A percentile compares a stretch with the other conserved stretches of the same genome.
Conservation (phyloP, 1,140 invertebrate genomes). For the Ostrea denselamellosa region DNA sequence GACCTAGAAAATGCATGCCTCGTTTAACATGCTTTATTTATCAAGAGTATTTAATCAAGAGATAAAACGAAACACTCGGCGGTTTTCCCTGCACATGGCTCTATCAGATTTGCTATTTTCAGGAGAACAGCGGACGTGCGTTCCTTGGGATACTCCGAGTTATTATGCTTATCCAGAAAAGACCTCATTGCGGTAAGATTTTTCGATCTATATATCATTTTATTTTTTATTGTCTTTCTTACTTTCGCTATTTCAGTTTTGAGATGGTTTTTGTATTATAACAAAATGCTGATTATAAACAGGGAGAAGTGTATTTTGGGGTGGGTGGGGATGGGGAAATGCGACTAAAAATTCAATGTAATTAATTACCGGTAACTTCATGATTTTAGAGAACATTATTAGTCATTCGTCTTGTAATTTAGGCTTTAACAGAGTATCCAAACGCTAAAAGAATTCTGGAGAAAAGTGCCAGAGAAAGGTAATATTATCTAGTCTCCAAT, state of each 20-base stretch:
- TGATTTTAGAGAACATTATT: too few species aligned
- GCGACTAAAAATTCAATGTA: too few species aligned
- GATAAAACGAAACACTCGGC: neutral
- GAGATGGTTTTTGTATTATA: too few species aligned
- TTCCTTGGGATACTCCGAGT: constrained; percentile 95
- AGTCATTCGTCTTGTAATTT: constrained; percentile 25
- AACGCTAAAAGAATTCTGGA: constrained; percentile 70
- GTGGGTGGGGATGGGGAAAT: too few species aligned
- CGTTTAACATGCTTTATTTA: constrained; percentile 24
- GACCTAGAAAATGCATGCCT: neutral
- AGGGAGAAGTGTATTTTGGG: too few species aligned
- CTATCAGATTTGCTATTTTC: constrained; percentile 63
- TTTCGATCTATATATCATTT: neutral
- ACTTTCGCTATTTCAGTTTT: too few species aligned
- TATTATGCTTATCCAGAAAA: constrained; percentile 95
- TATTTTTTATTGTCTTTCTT: too few species aligned
- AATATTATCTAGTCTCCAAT: neutral
- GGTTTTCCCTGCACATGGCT: neutral
- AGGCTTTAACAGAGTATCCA: constrained; percentile 73
- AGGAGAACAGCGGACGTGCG: constrained; percentile 96
- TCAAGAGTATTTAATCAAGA: constrained; percentile 10
- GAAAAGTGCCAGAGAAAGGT: constrained; percentile 67
- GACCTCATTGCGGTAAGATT: constrained; percentile 91
- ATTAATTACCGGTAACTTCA: too few species aligned
- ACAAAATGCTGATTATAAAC: too few species aligned